Conservation (phyloP, 1,140 invertebrate species). For the Ephestia elutella region DNA sequence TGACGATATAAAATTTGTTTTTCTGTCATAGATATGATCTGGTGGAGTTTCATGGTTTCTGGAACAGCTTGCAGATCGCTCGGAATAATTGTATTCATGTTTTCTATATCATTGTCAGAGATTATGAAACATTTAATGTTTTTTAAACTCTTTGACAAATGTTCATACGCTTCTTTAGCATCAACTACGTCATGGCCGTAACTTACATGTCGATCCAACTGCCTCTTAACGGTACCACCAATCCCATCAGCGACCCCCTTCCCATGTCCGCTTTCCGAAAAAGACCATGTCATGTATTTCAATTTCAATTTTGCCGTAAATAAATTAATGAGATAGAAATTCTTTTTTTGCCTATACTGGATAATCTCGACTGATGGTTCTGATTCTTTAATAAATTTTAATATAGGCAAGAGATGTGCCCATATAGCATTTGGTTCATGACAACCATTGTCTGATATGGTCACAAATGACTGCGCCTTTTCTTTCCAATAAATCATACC, state of each 20-base stretch:
- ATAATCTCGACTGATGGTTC: conserved; percentile 8
- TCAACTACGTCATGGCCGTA: conserved; percentile 14
- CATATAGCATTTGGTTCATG: conserved; percentile 24
- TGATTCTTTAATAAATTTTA: conserved; percentile 12
- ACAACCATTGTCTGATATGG: conserved; percentile 16
- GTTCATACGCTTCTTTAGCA: conserved; percentile 15
- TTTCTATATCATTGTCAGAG: conserved; percentile 8
- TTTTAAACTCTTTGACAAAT: conserved; percentile 12
- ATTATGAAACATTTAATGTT: conserved; percentile 10
- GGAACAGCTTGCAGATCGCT: not conserved
- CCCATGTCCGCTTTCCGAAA: conserved; percentile 18
- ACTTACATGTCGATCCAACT: conserved; percentile 12
- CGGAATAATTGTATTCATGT: conserved; percentile 8
- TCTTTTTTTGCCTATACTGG: conserved; percentile 24
- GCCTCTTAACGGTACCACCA: conserved; percentile 17
- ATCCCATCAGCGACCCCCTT: conserved; percentile 19
- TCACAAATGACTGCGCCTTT: conserved; percentile 20
- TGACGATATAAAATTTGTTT: conserved; percentile 3
- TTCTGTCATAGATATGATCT: not conserved
- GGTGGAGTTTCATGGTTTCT: conserved; percentile 11
- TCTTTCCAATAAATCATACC: conserved; percentile 17
- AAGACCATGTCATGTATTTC: conserved; percentile 14
- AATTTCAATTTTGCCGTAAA: conserved; percentile 16
- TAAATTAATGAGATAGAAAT: conserved; percentile 14
- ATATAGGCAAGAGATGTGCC: conserved; percentile 20